Conservation (phyloP, 2,113 vertebrate species). For the Hydrolagus affinis region DNA sequence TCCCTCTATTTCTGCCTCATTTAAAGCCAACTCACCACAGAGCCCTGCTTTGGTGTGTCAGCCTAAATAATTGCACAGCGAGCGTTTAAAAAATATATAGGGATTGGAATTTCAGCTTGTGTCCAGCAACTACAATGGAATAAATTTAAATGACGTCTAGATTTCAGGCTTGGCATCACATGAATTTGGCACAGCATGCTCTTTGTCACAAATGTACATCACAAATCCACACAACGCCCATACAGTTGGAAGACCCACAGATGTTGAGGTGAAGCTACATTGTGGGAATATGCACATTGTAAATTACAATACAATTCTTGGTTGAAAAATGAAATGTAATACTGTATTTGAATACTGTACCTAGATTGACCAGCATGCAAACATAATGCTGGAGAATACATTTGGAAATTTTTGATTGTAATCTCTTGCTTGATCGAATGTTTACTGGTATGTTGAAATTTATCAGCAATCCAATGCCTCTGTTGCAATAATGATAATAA, state of each 20-base stretch:
- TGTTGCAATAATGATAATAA: no score
- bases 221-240: not conserved
- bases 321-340: not conserved
- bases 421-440: no score
- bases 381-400: not conserved
- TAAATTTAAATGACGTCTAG: not conserved
- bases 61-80: no score
- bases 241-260: not conserved
- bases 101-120: not conserved
- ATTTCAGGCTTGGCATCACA: no score
- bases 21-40: no score
- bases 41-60: no score
- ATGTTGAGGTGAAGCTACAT: not conserved
- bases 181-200: not conserved
- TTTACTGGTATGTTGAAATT: no score
- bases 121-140: not conserved
- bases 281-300: not conserved
- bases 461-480: no score
- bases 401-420: not conserved
- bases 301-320: not conserved
- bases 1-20: no score
- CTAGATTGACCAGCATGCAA: not conserved
- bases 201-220: not conserved
- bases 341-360: not conserved
- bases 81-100: not conserved